phyloP scores from a whole-genome alignment of 2,888 invertebrate genomes.

The Lepeophtheirus nordmannii region DNA sequence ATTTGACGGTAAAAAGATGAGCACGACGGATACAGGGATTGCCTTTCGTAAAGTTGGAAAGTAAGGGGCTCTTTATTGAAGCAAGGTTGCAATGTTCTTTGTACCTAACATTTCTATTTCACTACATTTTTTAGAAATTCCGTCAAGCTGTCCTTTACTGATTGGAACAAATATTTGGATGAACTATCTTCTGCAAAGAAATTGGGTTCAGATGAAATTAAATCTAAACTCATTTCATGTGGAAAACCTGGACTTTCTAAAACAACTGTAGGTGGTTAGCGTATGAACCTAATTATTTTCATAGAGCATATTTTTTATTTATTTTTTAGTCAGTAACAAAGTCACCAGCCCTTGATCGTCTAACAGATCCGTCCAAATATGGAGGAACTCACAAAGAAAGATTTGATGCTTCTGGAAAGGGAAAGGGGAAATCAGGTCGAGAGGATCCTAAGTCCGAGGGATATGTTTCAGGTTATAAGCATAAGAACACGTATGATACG shows the following conservation, averaged over 20 bases:
- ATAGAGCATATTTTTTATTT: conserved; percentile 28
- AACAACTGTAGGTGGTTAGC: background rate
- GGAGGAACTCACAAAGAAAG: conserved; percentile 31
- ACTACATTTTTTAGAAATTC: conserved; percentile 32
- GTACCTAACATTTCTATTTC: conserved; percentile 5
- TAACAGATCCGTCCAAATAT: conserved; percentile 35
- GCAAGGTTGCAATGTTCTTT: background rate
- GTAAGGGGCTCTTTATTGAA: conserved; percentile 35
- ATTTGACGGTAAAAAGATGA: conserved; percentile 59
- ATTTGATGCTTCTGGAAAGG: conserved; percentile 36
- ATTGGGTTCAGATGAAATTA: conserved; percentile 57
- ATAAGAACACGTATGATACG: conserved; percentile 29
- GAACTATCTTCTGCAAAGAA: conserved; percentile 71
- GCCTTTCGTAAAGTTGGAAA: conserved; percentile 68
- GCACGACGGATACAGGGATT: conserved; percentile 77
- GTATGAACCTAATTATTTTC: conserved; percentile 22
- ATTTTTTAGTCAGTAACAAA: conserved; percentile 27
- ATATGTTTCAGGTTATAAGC: conserved; percentile 35
- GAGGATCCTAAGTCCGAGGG: conserved; percentile 31
- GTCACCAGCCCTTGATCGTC: conserved; percentile 32
- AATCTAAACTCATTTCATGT: conserved; percentile 59
- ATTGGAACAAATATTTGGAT: conserved; percentile 69
- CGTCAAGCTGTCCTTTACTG: conserved; percentile 46
- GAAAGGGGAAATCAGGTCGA: conserved; percentile 31
- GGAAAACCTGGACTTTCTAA: conserved; percentile 51